A percentile compares a stretch with the other conserved stretches of the same genome.
Conservation (phyloP, 2,797 vertebrate species). For the Cirrhinus molitorella region DNA sequence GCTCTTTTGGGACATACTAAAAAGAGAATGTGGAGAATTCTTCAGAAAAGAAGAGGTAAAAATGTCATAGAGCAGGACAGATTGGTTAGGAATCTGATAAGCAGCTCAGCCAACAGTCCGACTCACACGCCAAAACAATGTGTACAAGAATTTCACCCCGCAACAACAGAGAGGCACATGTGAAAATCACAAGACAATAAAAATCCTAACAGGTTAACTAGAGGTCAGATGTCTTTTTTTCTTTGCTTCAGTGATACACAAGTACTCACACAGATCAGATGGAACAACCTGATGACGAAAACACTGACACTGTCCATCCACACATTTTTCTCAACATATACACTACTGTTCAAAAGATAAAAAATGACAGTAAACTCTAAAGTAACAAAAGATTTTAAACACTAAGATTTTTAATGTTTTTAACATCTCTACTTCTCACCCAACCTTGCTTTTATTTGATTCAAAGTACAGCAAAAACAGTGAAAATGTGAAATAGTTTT, state of each 20-base stretch:
- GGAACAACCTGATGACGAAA: background rate
- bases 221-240: background rate
- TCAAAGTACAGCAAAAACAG: too few species aligned
- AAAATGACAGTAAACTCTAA: background rate
- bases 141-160: slow-evolving; percentile 40
- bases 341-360: background rate
- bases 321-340: background rate
- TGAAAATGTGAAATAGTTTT: too few species aligned
- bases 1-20: slow-evolving; percentile 38
- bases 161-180: background rate
- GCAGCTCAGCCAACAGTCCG: slow-evolving; percentile 33
- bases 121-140: slow-evolving; percentile 48
- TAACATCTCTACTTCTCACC: too few species aligned
- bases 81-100: slow-evolving; percentile 37
- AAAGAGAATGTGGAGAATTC: slow-evolving; percentile 54
- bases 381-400: background rate
- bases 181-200: background rate
- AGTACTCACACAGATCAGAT: background rate
- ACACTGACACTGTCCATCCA: background rate
- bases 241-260: background rate
- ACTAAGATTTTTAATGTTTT: too few species aligned
- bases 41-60: slow-evolving; percentile 51
- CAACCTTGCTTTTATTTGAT: too few species aligned
- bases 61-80: slow-evolving; percentile 46
- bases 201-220: background rate